Conservation (phyloP, 2,797 vertebrate genomes). For the Coranthus polyacanthus region DNA sequence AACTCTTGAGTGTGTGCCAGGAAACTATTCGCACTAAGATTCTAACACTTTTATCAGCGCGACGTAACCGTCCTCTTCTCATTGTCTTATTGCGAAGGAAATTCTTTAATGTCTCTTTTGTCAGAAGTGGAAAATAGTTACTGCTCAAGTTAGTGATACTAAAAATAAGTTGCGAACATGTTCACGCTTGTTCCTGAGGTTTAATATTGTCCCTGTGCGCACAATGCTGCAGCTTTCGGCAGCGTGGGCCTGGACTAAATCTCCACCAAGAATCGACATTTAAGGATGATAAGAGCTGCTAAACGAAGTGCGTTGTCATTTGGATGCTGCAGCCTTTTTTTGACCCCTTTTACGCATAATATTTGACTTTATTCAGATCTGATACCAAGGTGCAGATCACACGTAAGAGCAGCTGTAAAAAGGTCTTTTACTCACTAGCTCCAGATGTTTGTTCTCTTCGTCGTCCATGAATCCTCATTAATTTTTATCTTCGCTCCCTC, state of each 20-base stretch:
- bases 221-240: conserved; percentile 3
- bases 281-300: too few species aligned
- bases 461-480: background rate
- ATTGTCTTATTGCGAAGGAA: background rate
- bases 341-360: background rate
- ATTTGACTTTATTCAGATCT: background rate
- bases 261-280: too few species aligned
- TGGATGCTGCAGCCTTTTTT: background rate
- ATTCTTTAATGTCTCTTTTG: conserved; percentile 7
- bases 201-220: too few species aligned
- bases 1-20: conserved; percentile 13
- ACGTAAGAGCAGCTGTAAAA: background rate
- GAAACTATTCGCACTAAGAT: conserved; percentile 31
- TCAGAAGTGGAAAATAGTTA: conserved; percentile 11
- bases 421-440: background rate
- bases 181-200: too few species aligned
- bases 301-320: background rate
- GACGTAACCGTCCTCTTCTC: conserved; percentile 13
- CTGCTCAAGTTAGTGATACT: too few species aligned
- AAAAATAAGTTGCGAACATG: conserved; percentile 31
- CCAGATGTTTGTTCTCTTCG: conserved; percentile 5
- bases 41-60: conserved; percentile 3
- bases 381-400: background rate
- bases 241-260: background rate
- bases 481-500: background rate